Base-by-base conservation (phyloP, 2,797 vertebrate species). In the Halcyon chelicuti region DNA sequence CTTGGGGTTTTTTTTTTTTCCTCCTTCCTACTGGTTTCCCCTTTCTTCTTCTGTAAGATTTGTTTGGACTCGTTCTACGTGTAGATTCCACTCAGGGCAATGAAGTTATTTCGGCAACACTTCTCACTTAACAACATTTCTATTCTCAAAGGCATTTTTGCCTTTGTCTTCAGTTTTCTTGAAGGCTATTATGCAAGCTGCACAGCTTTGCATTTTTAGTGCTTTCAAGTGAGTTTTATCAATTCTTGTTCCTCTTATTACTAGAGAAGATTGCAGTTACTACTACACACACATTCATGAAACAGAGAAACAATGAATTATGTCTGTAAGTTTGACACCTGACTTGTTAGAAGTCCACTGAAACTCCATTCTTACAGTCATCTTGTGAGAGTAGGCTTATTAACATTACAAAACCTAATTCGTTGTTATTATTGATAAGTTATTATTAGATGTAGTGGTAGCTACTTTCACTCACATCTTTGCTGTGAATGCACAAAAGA, bases 1-100 rank as follows among this genome's bases (percentile, higher is more conserved):
- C 4, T 52, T 75, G 51, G 9, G 14, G 0, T 23, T 9, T 0
- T 18, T 9, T 61, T 35, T 61, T 25, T 37, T 16, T 22, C 57
- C 62, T 70, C 42, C 42, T 86, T 47, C 62, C 71, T 58, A 3
- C 7, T 65, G 25, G 17, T 60, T 77, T 81, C 23, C 6, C 26
- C 51, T 77, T 95, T 66, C 65, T 49, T 65, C 60, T 51, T 66
- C 33, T 29, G 10, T 29, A 42, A 66, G 22, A 76, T 39, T 19
- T 52, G 42, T 79, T 58, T 51, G 52, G 58, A 72, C 68, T 79
- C 2, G 0, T 65, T 67, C 55, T 60, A 21, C 25, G 22, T 7
- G 1, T 10, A 80, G 54, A 75, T 81, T 81, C 74, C 49, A 42
- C 61, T 71, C 42, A 46, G 46, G 22, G 62, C 62, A 68, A 65